Evolutionary conservation across 37 sponge, comb jelly and placozoan genomes (phyloP).

Genomic region (Oopsacas minuta): DNA sequence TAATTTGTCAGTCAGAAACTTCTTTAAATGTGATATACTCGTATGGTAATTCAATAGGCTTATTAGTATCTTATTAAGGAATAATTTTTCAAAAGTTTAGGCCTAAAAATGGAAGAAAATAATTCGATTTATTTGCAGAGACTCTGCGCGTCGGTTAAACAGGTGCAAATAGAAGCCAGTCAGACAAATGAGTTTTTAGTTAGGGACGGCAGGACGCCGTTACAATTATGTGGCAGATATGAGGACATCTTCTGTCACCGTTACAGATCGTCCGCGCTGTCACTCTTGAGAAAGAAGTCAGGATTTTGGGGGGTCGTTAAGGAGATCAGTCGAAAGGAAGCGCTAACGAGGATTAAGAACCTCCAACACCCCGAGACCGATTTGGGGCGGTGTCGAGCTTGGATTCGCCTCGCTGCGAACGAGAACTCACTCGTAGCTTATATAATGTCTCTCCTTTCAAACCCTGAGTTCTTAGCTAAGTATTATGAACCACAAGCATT

Average conservation of each 20-base stretch:
- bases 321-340: background rate
- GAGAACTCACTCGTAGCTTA: slow-evolving; percentile 88
- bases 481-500: slow-evolving; percentile 71
- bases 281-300: background rate
- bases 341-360: background rate
- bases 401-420: slow-evolving; percentile 73
- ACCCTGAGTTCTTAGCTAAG: slow-evolving; percentile 5
- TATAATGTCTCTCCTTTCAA: slow-evolving; percentile 30
- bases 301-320: background rate
- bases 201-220: background rate
- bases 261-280: background rate
- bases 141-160: background rate
- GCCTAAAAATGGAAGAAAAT: slow-evolving; percentile 1
- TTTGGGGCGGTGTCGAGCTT: slow-evolving; percentile 57
- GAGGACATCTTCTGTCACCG: slow-evolving; percentile 4
- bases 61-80: too few relatives aligned
- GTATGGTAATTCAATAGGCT: too few relatives aligned
- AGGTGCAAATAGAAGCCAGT: slow-evolving; percentile 14
- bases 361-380: slow-evolving; percentile 72
- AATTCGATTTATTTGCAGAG: slow-evolving; percentile 18
- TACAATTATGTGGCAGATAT: slow-evolving; percentile 3
- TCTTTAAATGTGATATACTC: too few relatives aligned
- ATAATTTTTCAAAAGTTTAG: too few relatives aligned
- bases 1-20: too few relatives aligned
- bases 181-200: background rate